Conservation (phyloP, 92 coral and sea anemone species). For the Epizoanthus stellaris region DNA sequence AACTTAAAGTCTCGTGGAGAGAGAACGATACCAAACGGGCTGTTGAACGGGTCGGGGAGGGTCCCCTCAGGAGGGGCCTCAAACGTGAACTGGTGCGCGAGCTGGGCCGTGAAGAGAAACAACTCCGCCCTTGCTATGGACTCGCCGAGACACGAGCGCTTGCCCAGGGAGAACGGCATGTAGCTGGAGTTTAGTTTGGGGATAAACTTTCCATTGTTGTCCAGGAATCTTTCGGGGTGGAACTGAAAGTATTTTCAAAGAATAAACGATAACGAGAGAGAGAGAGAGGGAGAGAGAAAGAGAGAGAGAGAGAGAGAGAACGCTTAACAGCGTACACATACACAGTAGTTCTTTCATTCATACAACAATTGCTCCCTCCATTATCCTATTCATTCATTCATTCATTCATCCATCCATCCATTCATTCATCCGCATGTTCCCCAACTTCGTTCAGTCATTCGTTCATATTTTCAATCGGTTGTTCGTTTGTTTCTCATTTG, state of each 20-base stretch:
- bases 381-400: too few species aligned
- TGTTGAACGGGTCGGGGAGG: conserved; percentile 56
- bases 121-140: conserved; percentile 65
- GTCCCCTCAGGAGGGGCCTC: conserved; percentile 47
- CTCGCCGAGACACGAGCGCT: conserved; percentile 84
- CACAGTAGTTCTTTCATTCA: too few species aligned
- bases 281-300: too few species aligned
- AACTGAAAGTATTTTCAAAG: conserved; percentile 26
- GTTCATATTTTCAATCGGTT: too few species aligned
- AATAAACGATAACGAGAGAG: too few species aligned
- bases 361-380: too few species aligned
- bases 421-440: too few species aligned
- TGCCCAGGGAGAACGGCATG: conserved; percentile 70
- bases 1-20: conserved; percentile 13
- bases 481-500: too few species aligned
- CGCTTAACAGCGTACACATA: too few species aligned
- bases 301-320: too few species aligned
- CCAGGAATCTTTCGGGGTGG: conserved; percentile 73
- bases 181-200: conserved; percentile 47
- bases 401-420: too few species aligned
- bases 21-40: conserved; percentile 24
- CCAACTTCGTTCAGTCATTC: too few species aligned
- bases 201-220: conserved; percentile 54
- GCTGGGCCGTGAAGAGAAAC: conserved; percentile 67
- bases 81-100: conserved; percentile 62